phyloP scores from a whole-genome alignment of 2,113 vertebrate species.

The Gulo gulo region DNA sequence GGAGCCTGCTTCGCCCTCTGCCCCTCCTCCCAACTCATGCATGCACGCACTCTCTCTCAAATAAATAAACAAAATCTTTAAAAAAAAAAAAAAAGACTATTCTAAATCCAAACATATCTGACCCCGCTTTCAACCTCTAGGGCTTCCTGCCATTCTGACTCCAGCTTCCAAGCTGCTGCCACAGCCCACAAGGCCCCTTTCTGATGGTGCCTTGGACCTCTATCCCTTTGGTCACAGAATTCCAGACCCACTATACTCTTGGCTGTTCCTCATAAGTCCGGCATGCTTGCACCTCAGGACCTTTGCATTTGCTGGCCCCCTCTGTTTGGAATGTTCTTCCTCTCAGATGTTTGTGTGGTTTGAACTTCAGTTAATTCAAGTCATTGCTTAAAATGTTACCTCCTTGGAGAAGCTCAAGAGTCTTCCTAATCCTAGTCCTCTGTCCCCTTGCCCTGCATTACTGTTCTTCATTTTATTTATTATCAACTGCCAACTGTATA shows the following conservation, averaged over 20 bases:
- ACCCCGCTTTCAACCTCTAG: neutral
- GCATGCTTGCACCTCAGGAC: neutral
- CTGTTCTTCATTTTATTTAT: neutral
- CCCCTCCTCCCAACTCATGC: neutral
- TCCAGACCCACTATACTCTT: neutral
- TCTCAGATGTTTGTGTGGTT: neutral
- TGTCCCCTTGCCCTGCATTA: neutral
- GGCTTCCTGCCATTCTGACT: neutral
- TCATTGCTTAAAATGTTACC: neutral
- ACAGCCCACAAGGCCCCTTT: neutral
- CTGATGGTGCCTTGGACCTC: neutral
- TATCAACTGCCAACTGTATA: neutral
- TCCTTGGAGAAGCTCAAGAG: constrained; percentile 1
- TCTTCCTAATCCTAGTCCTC: neutral
- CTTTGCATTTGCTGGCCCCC: neutral
- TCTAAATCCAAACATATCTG: neutral
- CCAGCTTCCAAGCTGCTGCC: neutral
- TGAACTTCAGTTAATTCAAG: neutral
- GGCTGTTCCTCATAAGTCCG: neutral
- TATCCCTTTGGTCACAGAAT: neutral
- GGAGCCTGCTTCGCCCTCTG: neutral
- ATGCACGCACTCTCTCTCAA: neutral
- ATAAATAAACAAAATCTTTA: neutral
- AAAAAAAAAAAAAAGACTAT: neutral
- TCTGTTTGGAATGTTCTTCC: neutral